A percentile compares a stretch with the other conserved stretches of the same genome.
Conservation (phyloP, 2,113 vertebrate genomes). For the Otolemur garnettii region DNA sequence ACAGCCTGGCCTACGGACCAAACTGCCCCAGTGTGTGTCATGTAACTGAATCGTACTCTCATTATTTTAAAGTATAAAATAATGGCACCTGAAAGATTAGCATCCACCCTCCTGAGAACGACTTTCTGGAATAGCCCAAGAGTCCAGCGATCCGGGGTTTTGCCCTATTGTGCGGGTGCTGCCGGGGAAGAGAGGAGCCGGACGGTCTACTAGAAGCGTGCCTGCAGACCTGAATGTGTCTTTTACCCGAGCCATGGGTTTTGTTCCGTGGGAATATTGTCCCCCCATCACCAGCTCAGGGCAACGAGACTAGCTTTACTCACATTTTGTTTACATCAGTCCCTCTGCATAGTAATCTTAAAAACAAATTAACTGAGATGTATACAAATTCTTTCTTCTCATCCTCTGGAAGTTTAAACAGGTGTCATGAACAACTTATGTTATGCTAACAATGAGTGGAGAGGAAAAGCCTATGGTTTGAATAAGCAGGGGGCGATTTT, state of each 20-base stretch:
- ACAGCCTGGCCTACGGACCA: background rate
- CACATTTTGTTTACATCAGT: background rate
- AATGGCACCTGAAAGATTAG: background rate
- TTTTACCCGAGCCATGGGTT: background rate
- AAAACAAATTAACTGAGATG: slow-evolving; percentile 67
- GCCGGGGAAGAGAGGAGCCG: background rate
- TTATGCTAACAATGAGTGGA: background rate
- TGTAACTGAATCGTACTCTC: background rate
- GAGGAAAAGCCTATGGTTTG: slow-evolving; percentile 16
- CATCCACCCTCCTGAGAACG: background rate
- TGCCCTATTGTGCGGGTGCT: background rate
- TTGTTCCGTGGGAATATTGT: background rate
- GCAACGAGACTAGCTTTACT: background rate
- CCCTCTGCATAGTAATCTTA: background rate
- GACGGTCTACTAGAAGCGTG: slow-evolving; percentile 1
- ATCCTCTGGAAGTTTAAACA: slow-evolving; percentile 75
- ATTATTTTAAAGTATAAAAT: background rate
- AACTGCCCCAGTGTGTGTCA: background rate
- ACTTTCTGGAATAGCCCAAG: background rate
- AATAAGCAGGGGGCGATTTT: slow-evolving; percentile 42
- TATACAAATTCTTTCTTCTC: slow-evolving; percentile 64
- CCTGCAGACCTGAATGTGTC: background rate
- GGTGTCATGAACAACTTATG: slow-evolving; percentile 36
- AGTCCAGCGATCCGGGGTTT: background rate
- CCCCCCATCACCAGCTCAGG: background rate